These are phyloP conservation scores for Molossus alvarezi DNA, from an alignment of 2,797 vertebrate genomes.

Conservation along the genomic window DNA sequence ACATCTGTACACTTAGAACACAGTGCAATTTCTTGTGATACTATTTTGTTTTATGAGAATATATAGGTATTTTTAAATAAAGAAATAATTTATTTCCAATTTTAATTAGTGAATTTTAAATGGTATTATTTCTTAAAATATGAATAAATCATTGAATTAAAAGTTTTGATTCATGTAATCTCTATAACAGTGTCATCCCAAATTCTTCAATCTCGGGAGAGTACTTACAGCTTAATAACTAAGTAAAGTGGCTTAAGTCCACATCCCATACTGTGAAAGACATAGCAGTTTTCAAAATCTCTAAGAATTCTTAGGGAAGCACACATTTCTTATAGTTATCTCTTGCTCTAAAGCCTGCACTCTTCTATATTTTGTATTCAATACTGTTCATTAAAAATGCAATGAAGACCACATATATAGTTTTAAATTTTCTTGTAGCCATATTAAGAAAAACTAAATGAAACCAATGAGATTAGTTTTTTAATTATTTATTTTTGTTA, in stretches of 20 bases:
- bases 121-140: constrained; percentile 52
- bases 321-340: constrained; percentile 17
- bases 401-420: not conserved
- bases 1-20: constrained; percentile 60
- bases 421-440: constrained; percentile 39
- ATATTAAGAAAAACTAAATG: constrained; percentile 39
- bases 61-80: constrained; percentile 40
- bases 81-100: constrained; percentile 29
- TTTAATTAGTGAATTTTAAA: constrained; percentile 58
- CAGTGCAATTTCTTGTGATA: constrained; percentile 4
- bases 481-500: not conserved
- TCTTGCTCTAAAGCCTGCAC: not conserved
- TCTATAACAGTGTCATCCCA: not conserved
- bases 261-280: not conserved
- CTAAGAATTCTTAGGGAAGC: constrained; percentile 19
- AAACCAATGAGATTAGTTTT: constrained; percentile 52
- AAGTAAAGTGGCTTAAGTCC: constrained; percentile 26
- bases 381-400: constrained; percentile 26
- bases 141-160: constrained; percentile 54
- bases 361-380: constrained; percentile 19
- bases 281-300: not conserved
- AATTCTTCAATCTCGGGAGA: not conserved
- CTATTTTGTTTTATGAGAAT: constrained; percentile 59
- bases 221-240: constrained; percentile 49
- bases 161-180: not conserved